Evolutionary conservation across 2,113 vertebrate species (phyloP).

Genomic region (Gallinago paraguaiae): DNA sequence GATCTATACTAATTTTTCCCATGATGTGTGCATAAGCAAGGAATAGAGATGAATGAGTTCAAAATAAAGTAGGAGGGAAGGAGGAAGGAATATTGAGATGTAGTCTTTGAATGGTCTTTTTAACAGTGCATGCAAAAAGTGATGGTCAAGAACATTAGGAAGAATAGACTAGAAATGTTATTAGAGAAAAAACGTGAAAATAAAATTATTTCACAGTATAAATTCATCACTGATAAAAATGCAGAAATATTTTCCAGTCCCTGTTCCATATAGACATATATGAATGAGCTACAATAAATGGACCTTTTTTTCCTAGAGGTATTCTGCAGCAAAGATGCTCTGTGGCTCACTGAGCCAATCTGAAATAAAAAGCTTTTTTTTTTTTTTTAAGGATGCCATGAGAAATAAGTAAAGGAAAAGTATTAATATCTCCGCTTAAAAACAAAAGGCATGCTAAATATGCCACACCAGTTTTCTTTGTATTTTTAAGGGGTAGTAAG

Average conservation of each 20-base stretch:
- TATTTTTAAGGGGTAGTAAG: not conserved
- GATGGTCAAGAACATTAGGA: not conserved
- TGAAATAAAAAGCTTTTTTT: not conserved
- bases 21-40: not conserved
- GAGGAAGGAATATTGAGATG: not conserved
- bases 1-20: not conserved
- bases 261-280: not conserved
- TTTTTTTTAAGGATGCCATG: not conserved
- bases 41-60: not conserved
- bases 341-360: not conserved
- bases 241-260: not conserved
- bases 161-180: not conserved
- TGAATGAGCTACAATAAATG: not conserved
- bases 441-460: not conserved
- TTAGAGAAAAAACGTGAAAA: not conserved
- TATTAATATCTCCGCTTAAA: not conserved
- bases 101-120: not conserved
- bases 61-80: not conserved
- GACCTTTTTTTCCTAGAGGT: not conserved
- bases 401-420: not conserved
- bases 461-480: not conserved
- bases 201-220: not conserved
- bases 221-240: not conserved
- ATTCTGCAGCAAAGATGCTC: not conserved
- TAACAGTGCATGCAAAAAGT: not conserved